These are phyloP conservation scores for Cephalopholis sonnerati DNA, from an alignment of 2,113 vertebrate genomes.

Conservation along the genomic window DNA sequence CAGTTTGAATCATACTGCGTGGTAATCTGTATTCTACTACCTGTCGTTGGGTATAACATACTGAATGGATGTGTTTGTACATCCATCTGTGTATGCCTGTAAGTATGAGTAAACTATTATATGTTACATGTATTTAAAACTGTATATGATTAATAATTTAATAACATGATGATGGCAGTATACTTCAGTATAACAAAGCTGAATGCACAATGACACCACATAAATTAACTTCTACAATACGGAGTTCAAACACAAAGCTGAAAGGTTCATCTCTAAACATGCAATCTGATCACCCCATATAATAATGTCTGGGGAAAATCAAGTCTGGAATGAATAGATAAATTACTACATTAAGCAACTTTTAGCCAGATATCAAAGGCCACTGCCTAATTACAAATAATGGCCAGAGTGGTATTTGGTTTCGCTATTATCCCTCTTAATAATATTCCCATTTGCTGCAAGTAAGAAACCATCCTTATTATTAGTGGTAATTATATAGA, in stretches of 20 bases:
- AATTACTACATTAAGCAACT: conserved; percentile 14
- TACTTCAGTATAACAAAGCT: background rate
- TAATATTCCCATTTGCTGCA: conserved; percentile 17
- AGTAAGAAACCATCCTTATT: conserved; percentile 11
- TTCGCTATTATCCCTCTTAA: conserved; percentile 27
- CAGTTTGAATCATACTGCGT: background rate
- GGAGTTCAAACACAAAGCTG: background rate
- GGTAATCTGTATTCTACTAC: background rate
- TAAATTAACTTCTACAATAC: background rate
- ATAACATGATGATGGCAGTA: background rate
- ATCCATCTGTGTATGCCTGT: background rate
- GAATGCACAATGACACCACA: background rate
- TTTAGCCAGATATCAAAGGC: conserved; percentile 33
- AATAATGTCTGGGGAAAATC: conserved; percentile 12
- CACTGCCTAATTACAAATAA: conserved; percentile 64
- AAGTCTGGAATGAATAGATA: background rate
- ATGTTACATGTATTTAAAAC: background rate
- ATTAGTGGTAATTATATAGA: conserved; percentile 15
- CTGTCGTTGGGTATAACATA: background rate
- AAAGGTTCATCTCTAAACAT: background rate
- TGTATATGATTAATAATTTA: conserved; percentile 1
- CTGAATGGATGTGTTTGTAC: background rate
- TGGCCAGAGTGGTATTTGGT: conserved; percentile 10
- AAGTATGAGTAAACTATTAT: background rate
- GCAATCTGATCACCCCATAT: conserved; percentile 12